Conservation (phyloP, 2,113 vertebrate genomes). For the Stegastes partitus region DNA sequence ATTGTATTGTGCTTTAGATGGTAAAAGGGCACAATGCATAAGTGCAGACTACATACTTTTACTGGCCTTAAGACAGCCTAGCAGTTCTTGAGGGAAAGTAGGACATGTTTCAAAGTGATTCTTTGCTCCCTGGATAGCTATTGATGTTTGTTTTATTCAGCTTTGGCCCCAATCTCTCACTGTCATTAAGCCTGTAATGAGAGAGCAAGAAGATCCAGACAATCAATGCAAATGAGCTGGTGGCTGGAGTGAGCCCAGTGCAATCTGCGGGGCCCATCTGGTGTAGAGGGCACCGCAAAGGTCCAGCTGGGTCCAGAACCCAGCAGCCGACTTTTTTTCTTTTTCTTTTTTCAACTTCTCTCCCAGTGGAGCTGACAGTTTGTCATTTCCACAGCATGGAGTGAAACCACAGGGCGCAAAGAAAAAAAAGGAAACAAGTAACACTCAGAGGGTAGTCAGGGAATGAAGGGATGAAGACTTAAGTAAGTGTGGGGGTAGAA, state of each 20-base stretch:
- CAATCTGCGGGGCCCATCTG: slow-evolving; percentile 67
- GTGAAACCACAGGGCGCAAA: slow-evolving; percentile 23
- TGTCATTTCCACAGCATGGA: slow-evolving; percentile 57
- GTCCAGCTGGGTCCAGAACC: slow-evolving; percentile 53
- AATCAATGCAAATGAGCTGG: slow-evolving; percentile 48
- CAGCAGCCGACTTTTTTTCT: slow-evolving; percentile 12
- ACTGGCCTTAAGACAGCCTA: neutral
- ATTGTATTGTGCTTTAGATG: too few species aligned
- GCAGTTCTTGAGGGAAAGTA: neutral
- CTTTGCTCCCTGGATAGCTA: neutral
- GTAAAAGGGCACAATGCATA: too few species aligned
- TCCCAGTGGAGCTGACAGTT: slow-evolving; percentile 35
- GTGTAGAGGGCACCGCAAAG: slow-evolving; percentile 20
- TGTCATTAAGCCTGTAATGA: slow-evolving; percentile 43
- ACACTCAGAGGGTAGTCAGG: neutral
- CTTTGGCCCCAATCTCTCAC: neutral
- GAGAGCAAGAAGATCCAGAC: slow-evolving; percentile 40
- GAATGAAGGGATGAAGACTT: neutral
- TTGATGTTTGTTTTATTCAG: slow-evolving; percentile 37
- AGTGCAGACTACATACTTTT: too few species aligned
- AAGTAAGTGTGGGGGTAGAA: neutral
- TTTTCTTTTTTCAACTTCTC: neutral
- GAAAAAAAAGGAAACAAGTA: slow-evolving; percentile 14
- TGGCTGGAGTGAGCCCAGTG: slow-evolving; percentile 29
- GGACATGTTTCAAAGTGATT: neutral